phyloP scores from a whole-genome alignment of 1,140 invertebrate genomes.

The Papilio dardanus region DNA sequence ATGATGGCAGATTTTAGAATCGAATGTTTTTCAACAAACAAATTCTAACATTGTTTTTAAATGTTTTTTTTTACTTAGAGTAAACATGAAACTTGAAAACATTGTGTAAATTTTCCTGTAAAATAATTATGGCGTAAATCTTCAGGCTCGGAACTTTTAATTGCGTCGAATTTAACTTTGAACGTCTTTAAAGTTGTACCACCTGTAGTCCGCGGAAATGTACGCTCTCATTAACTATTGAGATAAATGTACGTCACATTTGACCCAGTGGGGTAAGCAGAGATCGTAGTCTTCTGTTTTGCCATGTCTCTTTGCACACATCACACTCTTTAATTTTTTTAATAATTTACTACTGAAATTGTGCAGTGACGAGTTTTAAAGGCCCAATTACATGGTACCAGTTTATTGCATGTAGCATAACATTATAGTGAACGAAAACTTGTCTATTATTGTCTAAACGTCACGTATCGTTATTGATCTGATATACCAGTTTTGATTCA shows the following conservation, averaged over 20 bases:
- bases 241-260: slow-evolving; percentile 54
- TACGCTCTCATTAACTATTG: slow-evolving; percentile 73
- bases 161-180: slow-evolving; percentile 75
- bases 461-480: too few relatives aligned
- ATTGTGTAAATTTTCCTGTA: slow-evolving; percentile 68
- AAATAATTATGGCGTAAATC: slow-evolving; percentile 77
- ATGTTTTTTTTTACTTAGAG: neutral
- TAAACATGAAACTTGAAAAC: slow-evolving; percentile 43
- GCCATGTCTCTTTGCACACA: too few relatives aligned
- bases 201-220: slow-evolving; percentile 64
- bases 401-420: too few relatives aligned
- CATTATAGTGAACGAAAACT: too few relatives aligned
- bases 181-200: slow-evolving; percentile 68
- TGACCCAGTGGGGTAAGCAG: neutral
- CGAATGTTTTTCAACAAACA: too few relatives aligned
- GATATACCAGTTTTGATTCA: too few relatives aligned
- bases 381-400: too few relatives aligned
- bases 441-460: too few relatives aligned
- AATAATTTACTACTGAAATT: too few relatives aligned
- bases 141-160: slow-evolving; percentile 73
- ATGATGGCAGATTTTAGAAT: too few relatives aligned
- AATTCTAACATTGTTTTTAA: neutral
- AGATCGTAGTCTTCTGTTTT: neutral
- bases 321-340: too few relatives aligned
- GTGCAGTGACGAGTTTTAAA: neutral